Evolutionary conservation across 1,140 invertebrate species (phyloP), one percentile per base, ranked within the genome.

Genomic region (Sarcophaga bullata): DNA sequence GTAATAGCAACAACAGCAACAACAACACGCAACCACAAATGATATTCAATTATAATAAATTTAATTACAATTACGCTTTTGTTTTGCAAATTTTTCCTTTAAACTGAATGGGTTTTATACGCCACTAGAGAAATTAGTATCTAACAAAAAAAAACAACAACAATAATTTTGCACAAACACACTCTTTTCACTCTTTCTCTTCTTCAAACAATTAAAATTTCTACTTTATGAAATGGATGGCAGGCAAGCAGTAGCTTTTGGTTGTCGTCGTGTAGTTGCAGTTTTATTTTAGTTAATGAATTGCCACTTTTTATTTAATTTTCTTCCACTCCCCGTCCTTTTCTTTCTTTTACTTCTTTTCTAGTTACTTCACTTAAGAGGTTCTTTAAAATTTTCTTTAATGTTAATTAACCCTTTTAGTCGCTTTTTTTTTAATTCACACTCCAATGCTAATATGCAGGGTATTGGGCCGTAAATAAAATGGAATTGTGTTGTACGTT

Each of bases 131-230:
- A 52, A 15, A n/a, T 58, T 58, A 13, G 11, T 58, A 13, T 37
- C 25, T 58, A 13, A 58, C 54, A 37, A 37, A 37, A 37, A 37
- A 37, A 37, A 37, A 37, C 25, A 37, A 37, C 25, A 37, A 37
- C 25, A 37, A 10, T 58, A 68, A 68, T 17, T 68, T 68, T 17
- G 4, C 62, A 68, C 62, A 68, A 6, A 58, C n/a, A 68, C 62
- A 62, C 54, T 15, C 54, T 13, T 58, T n/a, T 58, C 19, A 6
- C 19, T 68, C 62, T 37, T 37, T 37, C 11, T 58, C 54, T 58
- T 68, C n/a, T 68, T 68, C 62, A 68, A 68, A 68, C 62, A 68
- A 68, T 68, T 68, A 68, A 68, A 68, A 68, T 68, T 68, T 68
- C 62, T 17, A 68, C 62, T 19, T 19, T 37, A 37, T 37, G 25